Evolutionary conservation across 64 coral and sea anemone genomes (phyloP).

Genomic region (Actinia tenebrosa): DNA sequence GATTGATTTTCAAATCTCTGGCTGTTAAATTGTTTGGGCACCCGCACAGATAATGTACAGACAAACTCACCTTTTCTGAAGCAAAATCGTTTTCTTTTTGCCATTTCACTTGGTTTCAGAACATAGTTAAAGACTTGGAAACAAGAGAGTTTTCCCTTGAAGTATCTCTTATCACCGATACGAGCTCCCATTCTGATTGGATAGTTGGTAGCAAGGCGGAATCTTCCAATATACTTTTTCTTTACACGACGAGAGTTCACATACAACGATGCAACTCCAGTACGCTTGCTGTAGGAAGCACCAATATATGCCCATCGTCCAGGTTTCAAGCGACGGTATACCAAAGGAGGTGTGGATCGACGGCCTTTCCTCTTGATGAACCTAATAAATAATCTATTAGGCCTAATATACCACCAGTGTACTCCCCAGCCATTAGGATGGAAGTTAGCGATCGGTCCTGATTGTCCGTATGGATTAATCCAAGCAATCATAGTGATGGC

Average conservation of each 20-base stretch:
- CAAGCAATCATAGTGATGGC: conserved; percentile 78
- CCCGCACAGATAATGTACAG: too few species aligned
- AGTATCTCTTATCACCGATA: conserved; percentile 13
- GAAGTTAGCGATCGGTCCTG: conserved; percentile 80
- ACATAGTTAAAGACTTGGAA: conserved; percentile 83
- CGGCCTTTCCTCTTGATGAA: conserved; percentile 47
- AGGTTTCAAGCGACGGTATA: conserved; percentile 17
- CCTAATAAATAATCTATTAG: conserved; percentile 37
- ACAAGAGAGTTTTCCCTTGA: conserved; percentile 57
- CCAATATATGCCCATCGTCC: conserved; percentile 52
- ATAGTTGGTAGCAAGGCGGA: conserved; percentile 72
- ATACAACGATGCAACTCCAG: conserved; percentile 48
- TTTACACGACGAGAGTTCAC: conserved; percentile 42
- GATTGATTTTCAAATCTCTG: too few species aligned
- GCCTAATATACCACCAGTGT: conserved; percentile 46
- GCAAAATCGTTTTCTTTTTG: conserved; percentile 24
- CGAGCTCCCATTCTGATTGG: conserved; percentile 72
- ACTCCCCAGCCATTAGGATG: conserved; percentile 77
- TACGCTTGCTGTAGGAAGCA: conserved; percentile 45
- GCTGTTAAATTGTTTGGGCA: too few species aligned
- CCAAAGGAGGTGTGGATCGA: conserved; percentile 15
- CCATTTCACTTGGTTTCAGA: conserved; percentile 6
- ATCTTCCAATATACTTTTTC: conserved; percentile 17
- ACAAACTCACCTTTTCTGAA: conserved; percentile 38
- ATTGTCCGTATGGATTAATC: conserved; percentile 44